Evolutionary conservation across 2,113 vertebrate species (phyloP).

Genomic region (Copsychus sechellarum): DNA sequence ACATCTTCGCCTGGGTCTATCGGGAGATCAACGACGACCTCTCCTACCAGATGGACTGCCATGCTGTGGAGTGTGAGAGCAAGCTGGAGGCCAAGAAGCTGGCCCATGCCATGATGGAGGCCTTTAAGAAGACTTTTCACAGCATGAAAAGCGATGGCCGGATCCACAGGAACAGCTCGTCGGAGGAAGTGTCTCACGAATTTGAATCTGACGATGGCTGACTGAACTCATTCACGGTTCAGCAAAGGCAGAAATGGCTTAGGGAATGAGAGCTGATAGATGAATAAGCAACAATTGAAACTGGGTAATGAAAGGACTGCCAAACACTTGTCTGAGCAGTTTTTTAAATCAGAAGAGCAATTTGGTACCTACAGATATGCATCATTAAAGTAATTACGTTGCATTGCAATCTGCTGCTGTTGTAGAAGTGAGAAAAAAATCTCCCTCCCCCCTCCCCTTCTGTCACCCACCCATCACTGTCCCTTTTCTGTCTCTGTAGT

Average conservation of each 20-base stretch:
- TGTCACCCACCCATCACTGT: background rate
- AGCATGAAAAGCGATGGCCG: constrained; percentile 97
- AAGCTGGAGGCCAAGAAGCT: constrained; percentile 98
- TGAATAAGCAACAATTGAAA: constrained; percentile 66
- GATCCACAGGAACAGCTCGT: constrained; percentile 92
- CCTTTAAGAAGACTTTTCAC: constrained; percentile 98
- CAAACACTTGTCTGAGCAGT: constrained; percentile 72
- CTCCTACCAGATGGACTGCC: constrained; percentile 99
- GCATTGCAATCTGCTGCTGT: constrained; percentile 80
- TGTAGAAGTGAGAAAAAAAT: constrained; percentile 68
- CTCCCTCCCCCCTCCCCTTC: background rate
- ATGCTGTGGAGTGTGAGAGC: constrained; percentile 94
- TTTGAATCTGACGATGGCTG: constrained; percentile 89
- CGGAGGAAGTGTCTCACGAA: constrained; percentile 88
- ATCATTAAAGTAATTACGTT: constrained; percentile 72
- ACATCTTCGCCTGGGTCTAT: constrained; percentile 98
- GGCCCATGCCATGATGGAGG: constrained; percentile 99
- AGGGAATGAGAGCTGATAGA: constrained; percentile 69
- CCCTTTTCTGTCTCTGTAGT: background rate
- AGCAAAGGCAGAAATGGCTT: constrained; percentile 67
- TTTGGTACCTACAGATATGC: constrained; percentile 75
- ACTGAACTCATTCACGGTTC: constrained; percentile 39
- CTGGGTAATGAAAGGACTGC: constrained; percentile 71
- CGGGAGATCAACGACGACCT: constrained; percentile 98
- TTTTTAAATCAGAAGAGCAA: constrained; percentile 77